Evolutionary conservation across 2,888 invertebrate genomes (phyloP).

Genomic region (Cepaea hortensis): DNA sequence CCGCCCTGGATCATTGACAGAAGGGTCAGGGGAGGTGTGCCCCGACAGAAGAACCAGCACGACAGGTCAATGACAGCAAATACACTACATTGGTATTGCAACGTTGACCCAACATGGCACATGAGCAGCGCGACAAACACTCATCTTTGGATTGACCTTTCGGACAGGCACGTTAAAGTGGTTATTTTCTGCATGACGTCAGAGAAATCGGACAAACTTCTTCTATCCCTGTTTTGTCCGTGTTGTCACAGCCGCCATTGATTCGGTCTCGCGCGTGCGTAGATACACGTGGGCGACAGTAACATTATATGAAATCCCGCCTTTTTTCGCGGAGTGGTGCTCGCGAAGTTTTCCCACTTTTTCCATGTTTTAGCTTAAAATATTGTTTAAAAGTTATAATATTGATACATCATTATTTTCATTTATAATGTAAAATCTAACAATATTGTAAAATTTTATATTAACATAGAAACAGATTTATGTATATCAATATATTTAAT

Average conservation of each 20-base stretch:
- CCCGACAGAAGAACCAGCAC: neutral
- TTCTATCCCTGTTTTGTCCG: neutral
- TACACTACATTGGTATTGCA: neutral
- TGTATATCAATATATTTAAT: too few species aligned
- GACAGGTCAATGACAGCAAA: neutral
- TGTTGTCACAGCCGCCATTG: neutral
- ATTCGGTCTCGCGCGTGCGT: neutral
- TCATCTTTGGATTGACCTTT: neutral
- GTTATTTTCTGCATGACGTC: constrained; percentile 10
- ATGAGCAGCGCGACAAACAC: neutral
- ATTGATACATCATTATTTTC: too few species aligned
- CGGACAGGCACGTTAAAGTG: neutral
- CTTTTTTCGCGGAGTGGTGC: neutral
- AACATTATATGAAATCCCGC: neutral
- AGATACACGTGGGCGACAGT: neutral
- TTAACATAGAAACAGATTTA: too few species aligned
- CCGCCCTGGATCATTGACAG: neutral
- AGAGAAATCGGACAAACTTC: neutral
- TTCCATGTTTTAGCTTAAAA: too few species aligned
- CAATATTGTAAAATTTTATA: too few species aligned
- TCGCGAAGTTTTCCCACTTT: neutral
- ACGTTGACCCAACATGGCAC: neutral
- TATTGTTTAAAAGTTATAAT: too few species aligned
- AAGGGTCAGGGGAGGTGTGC: neutral
- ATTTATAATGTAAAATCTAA: too few species aligned